Evolutionary conservation across 1,140 invertebrate species (phyloP).

Genomic region (Eufriesea mexicana): DNA sequence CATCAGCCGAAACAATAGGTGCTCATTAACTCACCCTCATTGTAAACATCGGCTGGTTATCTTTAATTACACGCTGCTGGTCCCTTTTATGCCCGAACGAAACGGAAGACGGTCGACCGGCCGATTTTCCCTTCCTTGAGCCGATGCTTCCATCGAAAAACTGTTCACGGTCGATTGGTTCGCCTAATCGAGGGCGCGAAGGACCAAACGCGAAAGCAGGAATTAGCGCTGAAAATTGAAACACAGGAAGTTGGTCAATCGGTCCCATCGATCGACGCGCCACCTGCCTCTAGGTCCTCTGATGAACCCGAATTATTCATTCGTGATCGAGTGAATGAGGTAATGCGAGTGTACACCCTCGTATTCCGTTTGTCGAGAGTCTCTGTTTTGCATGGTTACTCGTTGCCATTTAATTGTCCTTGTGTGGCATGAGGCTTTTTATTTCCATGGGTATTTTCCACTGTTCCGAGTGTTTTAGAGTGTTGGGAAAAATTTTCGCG

Average conservation of each 20-base stretch:
- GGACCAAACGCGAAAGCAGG: conserved; percentile 26
- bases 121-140: conserved; percentile 28
- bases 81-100: conserved; percentile 24
- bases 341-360: not conserved
- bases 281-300: not conserved
- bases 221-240: conserved; percentile 42
- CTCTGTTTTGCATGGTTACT: not conserved
- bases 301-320: conserved; percentile 12
- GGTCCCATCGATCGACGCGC: conserved; percentile 24
- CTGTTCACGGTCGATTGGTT: conserved; percentile 61
- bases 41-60: conserved; percentile 36
- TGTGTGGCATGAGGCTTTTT: not conserved
- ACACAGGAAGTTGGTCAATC: conserved; percentile 42
- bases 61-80: conserved; percentile 51
- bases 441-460: not conserved
- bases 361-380: not conserved
- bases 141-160: conserved; percentile 45
- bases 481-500: too few relatives aligned
- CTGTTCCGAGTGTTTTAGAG: not conserved
- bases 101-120: not conserved
- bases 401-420: not conserved
- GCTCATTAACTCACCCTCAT: conserved; percentile 45
- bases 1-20: conserved; percentile 16
- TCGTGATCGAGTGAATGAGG: not conserved
- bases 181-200: conserved; percentile 55